Evolutionary conservation across 1,140 invertebrate species (phyloP).

Genomic region (Branchinecta lynchi): DNA sequence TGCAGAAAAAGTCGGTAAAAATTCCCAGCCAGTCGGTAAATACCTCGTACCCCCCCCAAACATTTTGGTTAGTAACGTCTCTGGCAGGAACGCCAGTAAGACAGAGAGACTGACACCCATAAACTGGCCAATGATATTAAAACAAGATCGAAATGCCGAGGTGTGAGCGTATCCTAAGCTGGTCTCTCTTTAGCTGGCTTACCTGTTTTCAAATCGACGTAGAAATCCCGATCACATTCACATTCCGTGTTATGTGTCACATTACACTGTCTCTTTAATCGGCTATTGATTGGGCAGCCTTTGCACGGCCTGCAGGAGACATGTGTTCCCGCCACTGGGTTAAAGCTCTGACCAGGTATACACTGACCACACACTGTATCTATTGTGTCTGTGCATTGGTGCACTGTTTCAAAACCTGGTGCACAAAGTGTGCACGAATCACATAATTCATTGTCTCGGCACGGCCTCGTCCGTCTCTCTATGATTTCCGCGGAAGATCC

Average conservation of each 20-base stretch:
- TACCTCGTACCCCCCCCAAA: too few relatives aligned
- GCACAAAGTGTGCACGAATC: not conserved
- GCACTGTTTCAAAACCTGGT: not conserved
- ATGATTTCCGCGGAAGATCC: not conserved
- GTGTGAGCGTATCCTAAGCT: too few relatives aligned
- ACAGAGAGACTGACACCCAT: too few relatives aligned
- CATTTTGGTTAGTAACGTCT: too few relatives aligned
- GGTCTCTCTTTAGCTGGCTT: not conserved
- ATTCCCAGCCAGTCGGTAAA: too few relatives aligned
- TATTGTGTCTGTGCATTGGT: not conserved
- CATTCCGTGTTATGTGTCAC: constrained; percentile 25
- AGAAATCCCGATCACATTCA: constrained; percentile 24
- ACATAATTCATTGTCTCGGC: not conserved
- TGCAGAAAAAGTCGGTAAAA: too few relatives aligned
- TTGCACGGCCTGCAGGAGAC: constrained; percentile 22
- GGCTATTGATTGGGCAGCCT: constrained; percentile 21
- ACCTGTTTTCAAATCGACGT: constrained; percentile 19
- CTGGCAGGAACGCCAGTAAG: too few relatives aligned
- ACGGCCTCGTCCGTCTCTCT: not conserved
- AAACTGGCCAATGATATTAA: too few relatives aligned
- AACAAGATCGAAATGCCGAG: too few relatives aligned
- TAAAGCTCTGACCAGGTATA: constrained; percentile 18
- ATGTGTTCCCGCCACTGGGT: constrained; percentile 13
- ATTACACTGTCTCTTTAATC: constrained; percentile 23
- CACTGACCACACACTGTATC: constrained; percentile 19